Conservation (phyloP, 2,113 vertebrate genomes). For the Poeciliopsis prolifica region DNA sequence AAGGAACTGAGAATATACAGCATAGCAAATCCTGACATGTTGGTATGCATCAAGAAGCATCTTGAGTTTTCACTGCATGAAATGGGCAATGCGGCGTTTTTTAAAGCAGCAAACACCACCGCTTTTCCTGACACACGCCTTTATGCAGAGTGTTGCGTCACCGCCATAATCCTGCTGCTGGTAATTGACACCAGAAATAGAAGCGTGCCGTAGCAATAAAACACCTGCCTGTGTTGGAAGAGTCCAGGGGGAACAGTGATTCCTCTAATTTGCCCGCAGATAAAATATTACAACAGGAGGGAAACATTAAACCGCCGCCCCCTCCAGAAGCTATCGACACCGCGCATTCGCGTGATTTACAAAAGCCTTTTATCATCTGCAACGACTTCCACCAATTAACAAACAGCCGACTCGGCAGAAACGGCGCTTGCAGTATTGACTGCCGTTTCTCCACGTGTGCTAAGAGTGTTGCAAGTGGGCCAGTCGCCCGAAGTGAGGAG, state of each 20-base stretch:
- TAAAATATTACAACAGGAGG: slow-evolving; percentile 62
- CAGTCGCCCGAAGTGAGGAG: slow-evolving; percentile 53
- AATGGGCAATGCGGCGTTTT: neutral
- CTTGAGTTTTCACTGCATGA: neutral
- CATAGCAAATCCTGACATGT: neutral
- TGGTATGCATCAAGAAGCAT: neutral
- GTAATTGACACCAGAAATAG: slow-evolving; percentile 39
- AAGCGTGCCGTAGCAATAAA: slow-evolving; percentile 48
- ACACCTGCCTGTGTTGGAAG: slow-evolving; percentile 69
- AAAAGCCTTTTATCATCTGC: slow-evolving; percentile 54
- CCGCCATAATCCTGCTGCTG: slow-evolving; percentile 5
- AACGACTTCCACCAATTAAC: slow-evolving; percentile 65
- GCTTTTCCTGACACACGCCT: neutral
- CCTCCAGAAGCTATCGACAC: slow-evolving; percentile 44
- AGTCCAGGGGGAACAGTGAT: slow-evolving; percentile 56
- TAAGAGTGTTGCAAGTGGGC: slow-evolving; percentile 17
- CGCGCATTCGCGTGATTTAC: slow-evolving; percentile 53
- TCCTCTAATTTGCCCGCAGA: slow-evolving; percentile 46
- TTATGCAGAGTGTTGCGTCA: slow-evolving; percentile 10
- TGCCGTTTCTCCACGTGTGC: slow-evolving; percentile 37
- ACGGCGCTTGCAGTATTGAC: slow-evolving; percentile 55
- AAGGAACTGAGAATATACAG: neutral
- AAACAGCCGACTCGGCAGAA: slow-evolving; percentile 64
- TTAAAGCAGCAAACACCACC: neutral
- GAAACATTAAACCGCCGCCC: slow-evolving; percentile 48